These are phyloP conservation scores for Argentina silus DNA, from an alignment of 2,797 vertebrate species.

Conservation along the genomic window DNA sequence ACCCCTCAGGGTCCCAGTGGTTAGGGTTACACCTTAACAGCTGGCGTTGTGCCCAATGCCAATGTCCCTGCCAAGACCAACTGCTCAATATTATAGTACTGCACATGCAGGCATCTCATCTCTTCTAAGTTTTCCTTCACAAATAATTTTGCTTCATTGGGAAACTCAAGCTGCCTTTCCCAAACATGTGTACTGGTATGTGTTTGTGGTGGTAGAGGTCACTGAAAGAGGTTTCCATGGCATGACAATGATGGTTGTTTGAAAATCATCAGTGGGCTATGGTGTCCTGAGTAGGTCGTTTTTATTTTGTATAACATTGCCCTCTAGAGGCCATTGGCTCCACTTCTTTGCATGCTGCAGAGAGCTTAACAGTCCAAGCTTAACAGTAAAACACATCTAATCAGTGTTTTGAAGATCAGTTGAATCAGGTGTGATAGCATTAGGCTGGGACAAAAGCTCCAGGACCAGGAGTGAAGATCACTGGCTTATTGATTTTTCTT, in stretches of 20 bases:
- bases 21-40: not conserved
- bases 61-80: not conserved
- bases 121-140: not conserved
- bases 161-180: too few species aligned
- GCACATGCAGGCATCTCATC: not conserved
- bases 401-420: too few species aligned
- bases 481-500: too few species aligned
- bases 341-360: too few species aligned
- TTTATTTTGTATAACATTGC: slow-evolving; percentile 33
- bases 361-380: too few species aligned
- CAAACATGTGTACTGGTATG: not conserved
- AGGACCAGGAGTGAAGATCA: too few species aligned
- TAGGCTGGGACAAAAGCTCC: too few species aligned
- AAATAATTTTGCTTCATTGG: not conserved
- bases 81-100: too few species aligned
- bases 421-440: too few species aligned
- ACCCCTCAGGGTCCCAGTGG: slow-evolving; percentile 31
- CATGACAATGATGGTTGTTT: too few species aligned
- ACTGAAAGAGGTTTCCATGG: not conserved
- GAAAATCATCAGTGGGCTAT: not conserved
- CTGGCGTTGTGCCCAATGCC: slow-evolving; percentile 26
- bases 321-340: slow-evolving; percentile 49
- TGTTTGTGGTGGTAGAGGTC: not conserved
- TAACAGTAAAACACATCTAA: too few species aligned
- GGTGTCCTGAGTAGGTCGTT: not conserved